Conservation (phyloP, 2,888 invertebrate species). For the Andrena trimmerana region DNA sequence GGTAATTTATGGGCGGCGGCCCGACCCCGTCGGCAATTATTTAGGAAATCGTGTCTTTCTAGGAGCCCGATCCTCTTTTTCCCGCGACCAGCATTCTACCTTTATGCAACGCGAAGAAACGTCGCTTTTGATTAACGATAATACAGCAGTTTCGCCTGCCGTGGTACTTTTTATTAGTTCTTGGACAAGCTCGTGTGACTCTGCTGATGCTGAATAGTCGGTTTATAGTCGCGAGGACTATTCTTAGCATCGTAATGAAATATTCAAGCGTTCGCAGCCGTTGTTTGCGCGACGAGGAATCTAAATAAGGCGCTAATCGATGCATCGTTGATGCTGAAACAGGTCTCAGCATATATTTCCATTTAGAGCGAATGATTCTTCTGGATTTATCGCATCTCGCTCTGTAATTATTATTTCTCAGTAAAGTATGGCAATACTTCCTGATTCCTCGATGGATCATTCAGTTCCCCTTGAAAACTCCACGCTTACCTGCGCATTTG, state of each 20-base stretch:
- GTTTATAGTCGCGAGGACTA: conserved; percentile 18
- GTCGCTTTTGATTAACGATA: conserved; percentile 14
- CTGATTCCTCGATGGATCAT: neutral
- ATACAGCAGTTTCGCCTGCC: neutral
- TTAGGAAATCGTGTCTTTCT: conserved; percentile 24
- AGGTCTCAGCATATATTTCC: neutral
- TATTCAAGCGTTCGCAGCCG: conserved; percentile 24
- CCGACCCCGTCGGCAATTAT: neutral
- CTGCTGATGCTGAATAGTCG: neutral
- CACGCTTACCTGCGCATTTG: neutral
- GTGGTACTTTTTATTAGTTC: neutral
- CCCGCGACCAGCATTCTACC: neutral
- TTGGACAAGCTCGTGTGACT: conserved; percentile 5
- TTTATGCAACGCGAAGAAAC: neutral
- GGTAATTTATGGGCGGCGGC: conserved; percentile 37
- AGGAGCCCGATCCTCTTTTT: neutral
- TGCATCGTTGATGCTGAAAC: neutral
- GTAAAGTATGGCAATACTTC: too few relatives aligned
- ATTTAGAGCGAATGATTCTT: neutral
- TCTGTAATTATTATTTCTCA: too few relatives aligned
- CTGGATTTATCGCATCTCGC: too few relatives aligned
- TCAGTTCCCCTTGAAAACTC: neutral
- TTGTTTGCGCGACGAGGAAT: neutral
- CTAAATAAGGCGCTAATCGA: conserved; percentile 9
- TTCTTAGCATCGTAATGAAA: conserved; percentile 13